Conservation (phyloP, 1,140 invertebrate genomes). For the Ceratitis capitata region DNA sequence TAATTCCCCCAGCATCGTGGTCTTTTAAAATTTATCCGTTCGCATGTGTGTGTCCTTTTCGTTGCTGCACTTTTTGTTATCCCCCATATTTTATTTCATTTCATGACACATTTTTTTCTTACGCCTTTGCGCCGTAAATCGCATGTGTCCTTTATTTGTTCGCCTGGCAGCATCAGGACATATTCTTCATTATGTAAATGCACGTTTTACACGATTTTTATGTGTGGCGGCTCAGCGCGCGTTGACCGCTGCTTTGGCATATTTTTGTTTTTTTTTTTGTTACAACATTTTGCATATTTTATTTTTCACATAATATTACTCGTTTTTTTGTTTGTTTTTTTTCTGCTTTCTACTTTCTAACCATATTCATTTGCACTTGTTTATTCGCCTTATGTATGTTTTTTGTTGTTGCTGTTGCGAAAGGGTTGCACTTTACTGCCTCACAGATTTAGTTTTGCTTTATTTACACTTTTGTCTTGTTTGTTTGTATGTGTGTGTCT, state of each 20-base stretch:
- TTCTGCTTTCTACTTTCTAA: neutral
- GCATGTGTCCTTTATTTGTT: constrained; percentile 37
- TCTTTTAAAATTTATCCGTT: neutral
- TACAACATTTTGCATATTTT: constrained; percentile 25
- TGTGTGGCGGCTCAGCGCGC: neutral
- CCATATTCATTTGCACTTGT: constrained; percentile 42
- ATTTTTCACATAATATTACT: neutral
- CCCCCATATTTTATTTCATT: constrained; percentile 30
- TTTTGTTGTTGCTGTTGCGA: neutral
- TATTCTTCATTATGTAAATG: constrained; percentile 65
- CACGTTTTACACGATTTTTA: constrained; percentile 54
- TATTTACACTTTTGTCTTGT: neutral
- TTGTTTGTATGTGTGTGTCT: neutral
- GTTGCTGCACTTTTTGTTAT: neutral
- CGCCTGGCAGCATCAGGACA: constrained; percentile 46
- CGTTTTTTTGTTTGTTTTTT: neutral
- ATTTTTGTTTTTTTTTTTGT: too few relatives aligned
- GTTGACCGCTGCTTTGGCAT: neutral
- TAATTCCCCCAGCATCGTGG: neutral
- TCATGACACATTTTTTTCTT: constrained; percentile 35
- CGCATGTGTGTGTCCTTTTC: neutral
- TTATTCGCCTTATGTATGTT: constrained; percentile 31
- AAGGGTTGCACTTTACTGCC: neutral
- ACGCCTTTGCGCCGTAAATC: constrained; percentile 37
- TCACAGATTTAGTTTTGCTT: neutral